These are phyloP conservation scores for Bombus vancouverensis DNA, from an alignment of 1,140 invertebrate genomes.

Conservation along the genomic window DNA sequence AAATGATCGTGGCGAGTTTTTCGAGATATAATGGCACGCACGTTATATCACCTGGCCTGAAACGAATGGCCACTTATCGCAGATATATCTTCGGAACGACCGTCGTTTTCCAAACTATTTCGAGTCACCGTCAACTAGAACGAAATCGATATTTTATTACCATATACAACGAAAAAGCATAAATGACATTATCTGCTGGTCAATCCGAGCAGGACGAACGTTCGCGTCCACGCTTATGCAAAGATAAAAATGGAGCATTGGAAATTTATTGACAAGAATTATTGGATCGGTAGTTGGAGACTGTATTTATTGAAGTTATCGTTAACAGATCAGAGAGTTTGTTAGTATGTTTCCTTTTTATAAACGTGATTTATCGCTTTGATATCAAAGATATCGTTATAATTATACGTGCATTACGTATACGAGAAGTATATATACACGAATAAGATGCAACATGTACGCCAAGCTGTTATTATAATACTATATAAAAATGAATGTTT, in stretches of 20 bases:
- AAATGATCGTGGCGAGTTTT: not conserved
- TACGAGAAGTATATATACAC: too few relatives aligned
- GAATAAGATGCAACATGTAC: too few relatives aligned
- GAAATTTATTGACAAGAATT: not conserved
- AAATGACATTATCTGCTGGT: not conserved
- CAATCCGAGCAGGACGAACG: not conserved
- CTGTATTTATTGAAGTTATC: not conserved
- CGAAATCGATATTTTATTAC: conserved; percentile 1
- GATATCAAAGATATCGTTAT: too few relatives aligned
- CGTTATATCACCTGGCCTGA: not conserved
- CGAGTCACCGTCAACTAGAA: not conserved
- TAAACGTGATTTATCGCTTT: too few relatives aligned
- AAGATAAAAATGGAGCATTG: not conserved
- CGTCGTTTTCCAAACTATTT: not conserved
- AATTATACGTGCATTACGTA: too few relatives aligned
- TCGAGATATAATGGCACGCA: not conserved
- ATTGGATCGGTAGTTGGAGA: not conserved
- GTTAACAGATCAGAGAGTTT: not conserved
- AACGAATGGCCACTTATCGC: not conserved
- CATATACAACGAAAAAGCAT: not conserved
- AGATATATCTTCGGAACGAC: not conserved
- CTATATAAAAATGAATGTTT: too few relatives aligned
- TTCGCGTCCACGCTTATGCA: too few relatives aligned
- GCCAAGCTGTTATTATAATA: too few relatives aligned
- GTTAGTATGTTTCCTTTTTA: not conserved